A percentile compares a stretch with the other conserved stretches of the same genome.
These are phyloP conservation scores for Todiramphus chloris DNA, from an alignment of 2,113 vertebrate genomes.

Conservation along the genomic window DNA sequence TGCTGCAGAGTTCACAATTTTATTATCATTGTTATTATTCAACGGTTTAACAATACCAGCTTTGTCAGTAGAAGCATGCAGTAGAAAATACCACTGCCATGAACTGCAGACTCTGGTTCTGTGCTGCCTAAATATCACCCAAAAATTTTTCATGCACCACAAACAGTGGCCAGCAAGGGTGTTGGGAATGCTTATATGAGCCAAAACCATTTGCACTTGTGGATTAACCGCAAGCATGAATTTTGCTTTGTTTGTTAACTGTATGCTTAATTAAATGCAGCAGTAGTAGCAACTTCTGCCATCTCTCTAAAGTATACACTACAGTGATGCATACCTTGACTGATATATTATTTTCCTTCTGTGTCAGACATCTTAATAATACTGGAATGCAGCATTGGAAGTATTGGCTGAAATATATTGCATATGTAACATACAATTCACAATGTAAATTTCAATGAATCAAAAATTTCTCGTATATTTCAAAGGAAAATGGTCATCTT, in stretches of 20 bases:
- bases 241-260: not conserved
- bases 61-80: not conserved
- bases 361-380: not conserved
- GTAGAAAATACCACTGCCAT: not conserved
- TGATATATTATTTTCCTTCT: not conserved
- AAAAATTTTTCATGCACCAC: not conserved
- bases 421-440: not conserved
- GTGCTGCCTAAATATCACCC: not conserved
- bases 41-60: not conserved
- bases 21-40: not conserved
- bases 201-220: not conserved
- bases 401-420: not conserved
- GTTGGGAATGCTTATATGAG: not conserved
- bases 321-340: not conserved
- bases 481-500: not conserved
- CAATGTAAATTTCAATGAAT: not conserved
- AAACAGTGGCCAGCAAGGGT: fast-evolving
- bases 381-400: not conserved
- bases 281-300: not conserved
- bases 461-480: not conserved
- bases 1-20: not conserved
- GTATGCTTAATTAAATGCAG: not conserved
- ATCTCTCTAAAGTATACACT: not conserved
- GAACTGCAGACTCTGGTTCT: not conserved
- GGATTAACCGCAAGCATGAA: not conserved